Evolutionary conservation across 2,113 vertebrate species (phyloP).

Genomic region (Sitta europaea): DNA sequence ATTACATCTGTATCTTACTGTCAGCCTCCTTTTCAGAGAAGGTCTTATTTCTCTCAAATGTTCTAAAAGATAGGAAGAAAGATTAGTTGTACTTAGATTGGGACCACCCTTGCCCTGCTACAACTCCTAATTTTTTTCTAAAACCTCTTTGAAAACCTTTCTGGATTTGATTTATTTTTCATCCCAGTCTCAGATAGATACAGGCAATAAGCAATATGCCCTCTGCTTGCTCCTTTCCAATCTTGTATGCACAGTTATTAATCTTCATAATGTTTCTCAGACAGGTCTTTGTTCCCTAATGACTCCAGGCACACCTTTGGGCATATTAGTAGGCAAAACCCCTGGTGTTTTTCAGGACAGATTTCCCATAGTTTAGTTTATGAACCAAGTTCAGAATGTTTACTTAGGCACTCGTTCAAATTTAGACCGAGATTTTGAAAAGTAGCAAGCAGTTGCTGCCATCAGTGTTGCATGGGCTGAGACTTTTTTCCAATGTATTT

Average conservation of each 20-base stretch:
- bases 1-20: not conserved
- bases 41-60: not conserved
- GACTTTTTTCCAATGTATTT: not conserved
- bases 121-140: not conserved
- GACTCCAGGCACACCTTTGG: slow-evolving; percentile 50
- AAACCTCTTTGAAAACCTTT: slow-evolving; percentile 13
- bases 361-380: slow-evolving; percentile 37
- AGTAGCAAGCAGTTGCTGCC: not conserved
- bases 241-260: slow-evolving; percentile 62
- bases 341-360: slow-evolving; percentile 26
- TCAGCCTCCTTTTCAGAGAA: not conserved
- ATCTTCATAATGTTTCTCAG: slow-evolving; percentile 63
- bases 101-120: not conserved
- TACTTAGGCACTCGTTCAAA: slow-evolving; percentile 16
- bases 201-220: slow-evolving; percentile 57
- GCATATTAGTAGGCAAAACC: slow-evolving; percentile 48
- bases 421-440: not conserved
- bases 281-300: slow-evolving; percentile 66
- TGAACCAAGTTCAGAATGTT: slow-evolving; percentile 21
- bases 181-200: slow-evolving; percentile 33
- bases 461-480: not conserved
- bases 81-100: not conserved
- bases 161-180: slow-evolving; percentile 57
- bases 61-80: not conserved
- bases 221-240: slow-evolving; percentile 57